Conservation (phyloP, 2,888 invertebrate species). For the Zelleria hepariella region DNA sequence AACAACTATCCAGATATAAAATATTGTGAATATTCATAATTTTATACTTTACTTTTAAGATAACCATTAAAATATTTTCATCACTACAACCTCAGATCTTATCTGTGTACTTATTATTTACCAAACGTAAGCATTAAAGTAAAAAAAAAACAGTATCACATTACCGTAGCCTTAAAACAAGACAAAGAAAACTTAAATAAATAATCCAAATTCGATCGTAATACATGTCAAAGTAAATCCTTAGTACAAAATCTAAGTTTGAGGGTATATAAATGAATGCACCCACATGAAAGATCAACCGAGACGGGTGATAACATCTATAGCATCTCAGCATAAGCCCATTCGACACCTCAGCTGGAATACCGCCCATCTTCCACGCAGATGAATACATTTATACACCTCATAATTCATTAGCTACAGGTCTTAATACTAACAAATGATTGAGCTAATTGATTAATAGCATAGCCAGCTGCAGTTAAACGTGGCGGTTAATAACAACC, state of each 20-base stretch:
- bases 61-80: background rate
- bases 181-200: background rate
- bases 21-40: background rate
- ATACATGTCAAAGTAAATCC: no score
- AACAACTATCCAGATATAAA: background rate
- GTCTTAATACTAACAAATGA: background rate
- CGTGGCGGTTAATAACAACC: background rate
- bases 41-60: no score
- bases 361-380: background rate
- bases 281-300: background rate
- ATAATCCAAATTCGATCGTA: background rate
- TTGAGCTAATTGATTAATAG: background rate
- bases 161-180: background rate
- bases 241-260: background rate
- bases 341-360: background rate
- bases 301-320: background rate
- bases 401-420: background rate
- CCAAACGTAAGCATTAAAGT: background rate
- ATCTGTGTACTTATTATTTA: background rate
- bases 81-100: background rate
- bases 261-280: background rate
- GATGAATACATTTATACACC: background rate
- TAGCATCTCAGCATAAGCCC: background rate
- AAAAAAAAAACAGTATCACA: background rate
- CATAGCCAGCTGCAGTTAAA: background rate